Evolutionary conservation across 37 sponge, comb jelly and placozoan species (phyloP).

Genomic region (Theonella swinhoei): DNA sequence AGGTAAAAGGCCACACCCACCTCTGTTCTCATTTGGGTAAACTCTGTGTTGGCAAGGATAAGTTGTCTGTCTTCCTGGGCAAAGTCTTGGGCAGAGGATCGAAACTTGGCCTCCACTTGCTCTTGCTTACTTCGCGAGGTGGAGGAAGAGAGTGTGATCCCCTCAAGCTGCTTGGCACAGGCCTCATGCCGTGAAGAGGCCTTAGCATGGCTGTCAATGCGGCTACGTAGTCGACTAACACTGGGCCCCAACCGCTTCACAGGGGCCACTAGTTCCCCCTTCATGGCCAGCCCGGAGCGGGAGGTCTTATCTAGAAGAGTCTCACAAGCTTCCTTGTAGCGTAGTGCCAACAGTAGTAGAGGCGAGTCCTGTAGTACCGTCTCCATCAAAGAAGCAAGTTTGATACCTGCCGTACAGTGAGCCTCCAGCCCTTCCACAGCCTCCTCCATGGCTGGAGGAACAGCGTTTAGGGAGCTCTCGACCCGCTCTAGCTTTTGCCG

Average conservation of each 20-base stretch:
- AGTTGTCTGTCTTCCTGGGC: slow-evolving; percentile 50
- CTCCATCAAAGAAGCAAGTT: slow-evolving; percentile 56
- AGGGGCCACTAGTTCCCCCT: slow-evolving; percentile 43
- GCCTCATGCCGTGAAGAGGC: slow-evolving; percentile 49
- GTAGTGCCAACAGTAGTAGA: slow-evolving; percentile 36
- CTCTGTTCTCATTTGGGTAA: slow-evolving; percentile 52
- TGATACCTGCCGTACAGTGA: slow-evolving; percentile 33
- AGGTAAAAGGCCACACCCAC: slow-evolving; percentile 21
- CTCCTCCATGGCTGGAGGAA: slow-evolving; percentile 40
- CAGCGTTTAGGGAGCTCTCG: slow-evolving; percentile 55
- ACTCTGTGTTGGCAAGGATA: slow-evolving; percentile 43
- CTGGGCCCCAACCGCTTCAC: slow-evolving; percentile 55
- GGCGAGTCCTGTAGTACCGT: slow-evolving; percentile 70
- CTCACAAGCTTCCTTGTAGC: slow-evolving; percentile 63
- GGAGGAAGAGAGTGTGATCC: neutral
- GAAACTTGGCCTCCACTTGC: slow-evolving; percentile 61
- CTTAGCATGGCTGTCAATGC: slow-evolving; percentile 63
- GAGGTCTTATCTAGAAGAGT: slow-evolving; percentile 41
- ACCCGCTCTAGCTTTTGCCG: slow-evolving; percentile 41
- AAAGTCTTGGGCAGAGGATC: slow-evolving; percentile 48
- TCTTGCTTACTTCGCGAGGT: slow-evolving; percentile 48
- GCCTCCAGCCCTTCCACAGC: slow-evolving; percentile 39
- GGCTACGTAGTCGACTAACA: slow-evolving; percentile 41
- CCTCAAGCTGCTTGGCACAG: slow-evolving; percentile 35
- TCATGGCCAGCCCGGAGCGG: slow-evolving; percentile 19